Evolutionary conservation across 2,888 invertebrate species (phyloP), one percentile per base, ranked within the genome.

Genomic region (Pristionchus mayeri): DNA sequence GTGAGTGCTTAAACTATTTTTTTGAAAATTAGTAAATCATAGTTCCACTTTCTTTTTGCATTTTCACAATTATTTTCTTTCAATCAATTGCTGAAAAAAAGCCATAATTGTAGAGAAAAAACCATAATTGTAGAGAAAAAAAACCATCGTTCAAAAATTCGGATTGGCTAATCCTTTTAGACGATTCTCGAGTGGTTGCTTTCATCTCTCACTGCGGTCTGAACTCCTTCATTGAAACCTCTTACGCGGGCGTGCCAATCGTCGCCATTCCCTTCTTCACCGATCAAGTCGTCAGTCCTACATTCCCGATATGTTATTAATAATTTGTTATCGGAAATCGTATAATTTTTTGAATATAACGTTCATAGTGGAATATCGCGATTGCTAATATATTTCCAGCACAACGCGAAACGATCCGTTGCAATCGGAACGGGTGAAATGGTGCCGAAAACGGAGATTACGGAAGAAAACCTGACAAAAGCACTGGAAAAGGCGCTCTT

Each of bases 351-450:
- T 21, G 57, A 57, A 21, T 57, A 21, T 18, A 57, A 7, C 57
- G 6, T 6, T 24, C 21, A 24, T 18, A 21, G 21, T 57, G 7
- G 57, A 21, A 21, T 57, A 7, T 57, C 21, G 27, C 21, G 27
- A 57, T 57, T 18, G 11, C 30, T 50, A 34, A 34, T 79, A 79
- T 85, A 44, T 9, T 13, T 44, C 40, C 48, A 76, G 76, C 50
- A 80, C n/a, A 80, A 80, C 54, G 50, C 80, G 3, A 6, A 30
- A 16, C 80, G 80, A 24, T 52, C 86, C 30, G 85, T 84, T 0
- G 71, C 84, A 16, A 81, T 86, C 2, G 88, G 87, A 37, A 87
- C 85, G 16, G 86, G 87, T 11, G 83, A 84, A 13, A n/a, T 83
- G 18, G n/a, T 89, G 44, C 83, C 87, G 54, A 76, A 76, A n/a